Base-by-base conservation (phyloP, 2,113 vertebrate species). In the Lathamus discolor region DNA sequence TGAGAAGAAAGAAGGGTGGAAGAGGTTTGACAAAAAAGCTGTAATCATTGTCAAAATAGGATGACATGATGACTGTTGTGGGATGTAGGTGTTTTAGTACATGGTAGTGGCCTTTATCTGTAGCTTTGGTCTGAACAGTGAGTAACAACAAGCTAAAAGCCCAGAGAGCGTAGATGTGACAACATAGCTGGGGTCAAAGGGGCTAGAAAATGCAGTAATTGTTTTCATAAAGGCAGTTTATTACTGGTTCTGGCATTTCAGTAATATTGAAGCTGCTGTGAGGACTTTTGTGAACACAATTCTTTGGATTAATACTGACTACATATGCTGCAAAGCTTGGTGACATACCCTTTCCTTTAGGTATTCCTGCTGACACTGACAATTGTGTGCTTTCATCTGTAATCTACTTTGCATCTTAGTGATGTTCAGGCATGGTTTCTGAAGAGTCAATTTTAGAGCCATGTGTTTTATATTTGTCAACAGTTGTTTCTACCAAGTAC, bases 291-390 rank as follows among this genome's bases (percentile, higher is more conserved):
- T 44, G 28, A 84, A 83, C 31, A 57, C 14, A 49, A 33, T n/a
- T 63, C 14, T 76, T 67, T 72, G 9, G 6, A 23, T 80, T 87
- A 68, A 39, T 73, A 7, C 17, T 62, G 54, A 35, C 33, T 41
- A 0, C 0, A 1, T n/a, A 33, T 52, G 20, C 52, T 64, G 10
- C 23, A 67, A 75, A 72, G 23, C 5, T 59, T 7, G 13, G 10
- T 67, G 55, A 39, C 10, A 1, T 81, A 51, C 19, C 22, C 37
- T 10, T 76, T 93, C 33, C 62, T 83, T 49, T 44, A 83, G 83
- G 13, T 83, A 74, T 44, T 80, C 28, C 17, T 72, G 85, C 35
- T 74, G 49, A 83, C 17, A 6, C 13, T 48, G 31, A 28, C 8
- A 44, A 1, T 29, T 5, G 1, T 9, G 5, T 73, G 18, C 55